Evolutionary conservation across 2,113 vertebrate genomes (phyloP).

Genomic region (Anoura caudifer): DNA sequence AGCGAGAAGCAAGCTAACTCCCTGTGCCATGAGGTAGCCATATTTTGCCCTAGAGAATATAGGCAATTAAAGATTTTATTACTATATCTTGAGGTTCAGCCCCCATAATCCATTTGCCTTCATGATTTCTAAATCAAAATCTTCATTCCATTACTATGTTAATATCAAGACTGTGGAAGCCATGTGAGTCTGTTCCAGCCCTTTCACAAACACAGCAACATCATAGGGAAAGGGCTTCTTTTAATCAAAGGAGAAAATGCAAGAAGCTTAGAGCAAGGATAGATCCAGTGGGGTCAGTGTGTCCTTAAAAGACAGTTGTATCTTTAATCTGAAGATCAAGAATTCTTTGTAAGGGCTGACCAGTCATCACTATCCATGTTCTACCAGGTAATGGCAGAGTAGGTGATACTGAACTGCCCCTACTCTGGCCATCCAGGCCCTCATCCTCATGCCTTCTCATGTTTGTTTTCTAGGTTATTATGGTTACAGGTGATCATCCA

Average conservation of each 20-base stretch:
- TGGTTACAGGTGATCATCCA: conserved; percentile 87
- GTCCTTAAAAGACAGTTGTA: background rate
- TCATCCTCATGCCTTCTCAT: background rate
- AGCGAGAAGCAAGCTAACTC: background rate
- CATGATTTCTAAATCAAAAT: background rate
- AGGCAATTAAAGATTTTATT: background rate
- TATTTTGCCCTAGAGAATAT: background rate
- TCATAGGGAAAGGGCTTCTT: background rate
- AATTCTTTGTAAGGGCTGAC: background rate
- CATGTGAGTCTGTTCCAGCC: background rate
- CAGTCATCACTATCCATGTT: background rate
- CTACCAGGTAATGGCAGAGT: background rate
- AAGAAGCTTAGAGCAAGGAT: background rate
- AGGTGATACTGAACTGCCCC: background rate
- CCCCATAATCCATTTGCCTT: background rate
- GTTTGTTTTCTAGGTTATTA: conserved; percentile 81
- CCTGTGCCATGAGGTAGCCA: background rate
- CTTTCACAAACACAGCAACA: background rate
- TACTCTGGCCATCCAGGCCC: accelerated
- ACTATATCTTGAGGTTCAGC: background rate
- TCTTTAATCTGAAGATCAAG: background rate
- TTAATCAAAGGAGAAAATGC: background rate
- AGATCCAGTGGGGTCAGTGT: background rate
- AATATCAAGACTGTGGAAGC: background rate
- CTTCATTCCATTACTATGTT: background rate